A percentile compares a stretch with the other conserved stretches of the same genome.
phyloP scores from a whole-genome alignment of 2,888 invertebrate species.

The Mesodorylaimus sp. region DNA sequence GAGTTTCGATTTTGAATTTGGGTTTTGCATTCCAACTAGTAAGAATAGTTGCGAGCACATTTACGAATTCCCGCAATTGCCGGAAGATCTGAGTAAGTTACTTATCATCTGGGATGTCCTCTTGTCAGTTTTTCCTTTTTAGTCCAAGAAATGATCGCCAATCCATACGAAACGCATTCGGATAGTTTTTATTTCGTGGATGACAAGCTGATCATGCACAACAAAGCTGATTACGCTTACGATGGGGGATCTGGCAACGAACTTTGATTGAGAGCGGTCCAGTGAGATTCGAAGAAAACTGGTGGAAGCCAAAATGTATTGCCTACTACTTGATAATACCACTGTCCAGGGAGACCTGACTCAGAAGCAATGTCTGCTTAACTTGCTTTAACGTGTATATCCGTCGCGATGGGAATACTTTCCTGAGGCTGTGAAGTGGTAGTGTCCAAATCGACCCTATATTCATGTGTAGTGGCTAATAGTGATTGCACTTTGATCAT shows the following conservation, averaged over 20 bases:
- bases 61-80: conserved; percentile 82
- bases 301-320: neutral
- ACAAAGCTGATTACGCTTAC: conserved; percentile 96
- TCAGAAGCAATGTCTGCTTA: neutral
- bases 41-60: conserved; percentile 96
- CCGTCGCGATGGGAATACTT: too few species aligned
- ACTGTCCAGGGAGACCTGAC: too few species aligned
- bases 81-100: conserved; percentile 61
- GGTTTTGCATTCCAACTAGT: conserved; percentile 93
- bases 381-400: too few species aligned
- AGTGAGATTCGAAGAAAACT: too few species aligned
- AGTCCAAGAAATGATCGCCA: conserved; percentile 88
- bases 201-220: conserved; percentile 89
- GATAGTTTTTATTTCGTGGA: conserved; percentile 99
- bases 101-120: conserved; percentile 16
- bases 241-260: conserved; percentile 42
- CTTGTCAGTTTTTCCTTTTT: conserved; percentile 34
- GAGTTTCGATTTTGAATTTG: conserved; percentile 97
- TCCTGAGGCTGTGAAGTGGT: too few species aligned
- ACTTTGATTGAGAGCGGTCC: too few species aligned
- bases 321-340: neutral
- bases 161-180: conserved; percentile 87
- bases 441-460: too few species aligned
- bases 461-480: too few species aligned
- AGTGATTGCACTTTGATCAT: too few species aligned